Percentiles rank a stretch among this genome's conserved stretches.
Evolutionary conservation across 2,113 vertebrate species (phyloP).

Genomic region (Cheilinus undulatus): DNA sequence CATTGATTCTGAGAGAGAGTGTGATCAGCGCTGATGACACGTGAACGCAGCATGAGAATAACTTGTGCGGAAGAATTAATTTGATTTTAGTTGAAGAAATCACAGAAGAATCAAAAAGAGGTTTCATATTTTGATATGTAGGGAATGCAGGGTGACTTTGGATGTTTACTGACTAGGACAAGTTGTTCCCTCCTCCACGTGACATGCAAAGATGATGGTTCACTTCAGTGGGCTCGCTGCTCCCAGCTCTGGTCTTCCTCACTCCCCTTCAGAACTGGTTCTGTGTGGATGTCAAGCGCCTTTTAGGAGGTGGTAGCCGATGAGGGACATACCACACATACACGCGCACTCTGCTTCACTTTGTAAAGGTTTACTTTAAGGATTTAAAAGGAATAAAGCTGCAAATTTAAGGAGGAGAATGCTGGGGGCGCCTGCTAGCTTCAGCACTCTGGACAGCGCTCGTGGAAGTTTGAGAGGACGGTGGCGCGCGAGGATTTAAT

Average conservation of each 20-base stretch:
- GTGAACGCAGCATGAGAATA: conserved; percentile 32
- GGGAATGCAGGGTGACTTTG: not conserved
- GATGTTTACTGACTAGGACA: not conserved
- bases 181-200: conserved; percentile 8
- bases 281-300: conserved; percentile 7
- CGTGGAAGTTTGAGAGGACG: conserved; percentile 50
- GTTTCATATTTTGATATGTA: not conserved
- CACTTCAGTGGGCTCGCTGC: not conserved
- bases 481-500: conserved; percentile 45
- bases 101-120: not conserved
- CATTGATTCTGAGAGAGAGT: conserved; percentile 24
- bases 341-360: conserved; percentile 13
- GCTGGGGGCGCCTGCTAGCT: conserved; percentile 33
- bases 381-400: conserved; percentile 16
- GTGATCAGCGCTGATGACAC: conserved; percentile 21
- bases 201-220: conserved; percentile 10
- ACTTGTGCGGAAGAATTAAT: conserved; percentile 16
- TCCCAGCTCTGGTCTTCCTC: conserved; percentile 5
- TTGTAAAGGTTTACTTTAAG: not conserved
- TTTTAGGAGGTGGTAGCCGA: conserved; percentile 22
- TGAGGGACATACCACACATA: conserved; percentile 20
- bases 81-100: conserved; percentile 6
- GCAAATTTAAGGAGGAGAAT: conserved; percentile 28
- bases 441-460: conserved; percentile 90
- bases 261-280: not conserved